Evolutionary conservation across 2,113 vertebrate species (phyloP), one percentile per base, ranked within the genome.

Genomic region (Amblyornis subalaris): DNA sequence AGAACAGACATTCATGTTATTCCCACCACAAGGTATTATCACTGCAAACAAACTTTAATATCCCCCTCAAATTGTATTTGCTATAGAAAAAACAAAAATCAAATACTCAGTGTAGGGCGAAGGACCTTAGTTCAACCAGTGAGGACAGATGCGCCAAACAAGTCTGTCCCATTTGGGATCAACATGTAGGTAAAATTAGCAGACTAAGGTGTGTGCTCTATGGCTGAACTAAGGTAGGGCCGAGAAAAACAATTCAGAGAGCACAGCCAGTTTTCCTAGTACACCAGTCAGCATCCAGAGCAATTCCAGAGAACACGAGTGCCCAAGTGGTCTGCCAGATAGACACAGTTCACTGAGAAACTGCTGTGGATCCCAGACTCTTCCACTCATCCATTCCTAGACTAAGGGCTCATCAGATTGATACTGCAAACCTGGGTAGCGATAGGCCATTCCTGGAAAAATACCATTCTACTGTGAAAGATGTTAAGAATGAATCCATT

Each of bases 41-140:
- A 36, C 23, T 47, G 45, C 67, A 87, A 91, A 91, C 28, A 73
- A 86, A 69, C 29, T 65, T 81, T 22, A 80, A 73, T 40, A 89
- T 20, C 13, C 4, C 35, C 18, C 28, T 70, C n/a, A 76, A 85
- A 76, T 7, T 54, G 42, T 33, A 80, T n/a, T 42, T 72, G 33
- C 38, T 70, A 29, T 13, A n/a, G 38, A 14, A 58, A 50, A 28
- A 15, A 29, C 44, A 31, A 77, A 70, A 73, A 65, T 25, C 33
- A 62, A 45, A 35, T 19, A 70, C 4, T 44, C 19, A 22, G 5
- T 33, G 33, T 23, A 74, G 1, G 0, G 29, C 23, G 29, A 78
- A 85, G 25, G 14, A 62, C 44, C 12, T 74, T 28, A 45, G 23
- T 50, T 40, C 50, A 65, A 4, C 6, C 85, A 55, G n/a, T 5